phyloP scores from a whole-genome alignment of 1,140 invertebrate genomes.

The Dinothrombium tinctorium region DNA sequence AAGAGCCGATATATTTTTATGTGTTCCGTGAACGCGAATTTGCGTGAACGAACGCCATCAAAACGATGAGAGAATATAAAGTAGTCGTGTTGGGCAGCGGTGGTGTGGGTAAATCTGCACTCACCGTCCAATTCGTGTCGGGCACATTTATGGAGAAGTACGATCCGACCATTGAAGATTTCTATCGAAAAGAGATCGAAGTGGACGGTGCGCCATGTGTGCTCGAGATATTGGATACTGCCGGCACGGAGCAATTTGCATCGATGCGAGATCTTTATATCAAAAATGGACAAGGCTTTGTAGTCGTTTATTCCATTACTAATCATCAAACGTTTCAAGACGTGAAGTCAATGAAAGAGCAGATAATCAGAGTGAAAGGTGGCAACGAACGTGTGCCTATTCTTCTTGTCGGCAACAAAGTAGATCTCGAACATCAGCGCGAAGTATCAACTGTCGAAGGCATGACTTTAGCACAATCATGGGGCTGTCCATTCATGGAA shows the following conservation, averaged over 20 bases:
- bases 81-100: constrained; percentile 94
- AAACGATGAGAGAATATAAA: constrained; percentile 90
- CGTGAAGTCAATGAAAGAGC: constrained; percentile 90
- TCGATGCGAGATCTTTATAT: constrained; percentile 99
- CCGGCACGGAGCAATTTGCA: constrained; percentile 99
- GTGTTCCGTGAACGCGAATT: no score
- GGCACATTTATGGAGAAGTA: constrained; percentile 99
- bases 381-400: constrained; percentile 59
- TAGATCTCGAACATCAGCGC: constrained; percentile 93
- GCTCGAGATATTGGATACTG: constrained; percentile 96
- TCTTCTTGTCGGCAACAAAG: constrained; percentile 98
- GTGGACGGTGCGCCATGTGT: constrained; percentile 96
- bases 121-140: constrained; percentile 94
- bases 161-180: constrained; percentile 97
- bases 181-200: constrained; percentile 93
- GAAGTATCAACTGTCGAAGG: constrained; percentile 97
- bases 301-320: constrained; percentile 96
- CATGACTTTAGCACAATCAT: constrained; percentile 57
- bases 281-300: constrained; percentile 99
- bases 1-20: no score
- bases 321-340: constrained; percentile 99
- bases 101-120: constrained; percentile 88
- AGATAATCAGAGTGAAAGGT: constrained; percentile 93
- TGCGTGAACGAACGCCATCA: no score
- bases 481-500: constrained; percentile 91